phyloP scores from a whole-genome alignment of 2,113 vertebrate genomes.

The Alosa alosa region DNA sequence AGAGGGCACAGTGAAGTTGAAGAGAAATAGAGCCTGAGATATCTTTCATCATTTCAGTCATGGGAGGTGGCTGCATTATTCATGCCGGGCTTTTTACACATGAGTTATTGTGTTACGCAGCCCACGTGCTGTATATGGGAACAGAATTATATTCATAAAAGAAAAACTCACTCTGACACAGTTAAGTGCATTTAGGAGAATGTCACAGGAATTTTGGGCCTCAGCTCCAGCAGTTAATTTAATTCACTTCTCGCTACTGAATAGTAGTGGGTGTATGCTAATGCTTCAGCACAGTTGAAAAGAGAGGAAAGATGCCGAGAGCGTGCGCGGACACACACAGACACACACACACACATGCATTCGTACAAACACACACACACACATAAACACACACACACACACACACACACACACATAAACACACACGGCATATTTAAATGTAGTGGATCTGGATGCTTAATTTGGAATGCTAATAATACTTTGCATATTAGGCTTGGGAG shows the following conservation, averaged over 20 bases:
- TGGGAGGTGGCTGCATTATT: slow-evolving; percentile 35
- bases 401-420: not conserved
- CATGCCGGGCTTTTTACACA: slow-evolving; percentile 40
- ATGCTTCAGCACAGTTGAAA: not conserved
- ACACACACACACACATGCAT: not conserved
- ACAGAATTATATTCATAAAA: slow-evolving; percentile 28
- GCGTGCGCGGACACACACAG: not conserved
- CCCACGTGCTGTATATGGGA: slow-evolving; percentile 1
- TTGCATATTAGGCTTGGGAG: not conserved
- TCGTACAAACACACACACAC: not conserved
- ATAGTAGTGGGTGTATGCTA: slow-evolving; percentile 29
- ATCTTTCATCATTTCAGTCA: slow-evolving; percentile 26
- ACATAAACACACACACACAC: not conserved
- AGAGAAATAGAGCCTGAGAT: not conserved
- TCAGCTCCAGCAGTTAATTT: slow-evolving; percentile 18
- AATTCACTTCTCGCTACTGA: slow-evolving; percentile 22
- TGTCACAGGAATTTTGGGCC: slow-evolving; percentile 30
- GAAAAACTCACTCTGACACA: slow-evolving; percentile 13
- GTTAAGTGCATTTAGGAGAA: slow-evolving; percentile 32
- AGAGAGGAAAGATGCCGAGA: not conserved
- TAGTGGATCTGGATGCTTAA: not conserved
- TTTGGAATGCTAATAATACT: not conserved
- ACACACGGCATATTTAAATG: not conserved
- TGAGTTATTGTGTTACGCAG: slow-evolving; percentile 23
- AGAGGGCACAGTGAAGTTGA: not conserved